phyloP scores from a whole-genome alignment of 2,113 vertebrate species.

The Notothenia coriiceps region DNA sequence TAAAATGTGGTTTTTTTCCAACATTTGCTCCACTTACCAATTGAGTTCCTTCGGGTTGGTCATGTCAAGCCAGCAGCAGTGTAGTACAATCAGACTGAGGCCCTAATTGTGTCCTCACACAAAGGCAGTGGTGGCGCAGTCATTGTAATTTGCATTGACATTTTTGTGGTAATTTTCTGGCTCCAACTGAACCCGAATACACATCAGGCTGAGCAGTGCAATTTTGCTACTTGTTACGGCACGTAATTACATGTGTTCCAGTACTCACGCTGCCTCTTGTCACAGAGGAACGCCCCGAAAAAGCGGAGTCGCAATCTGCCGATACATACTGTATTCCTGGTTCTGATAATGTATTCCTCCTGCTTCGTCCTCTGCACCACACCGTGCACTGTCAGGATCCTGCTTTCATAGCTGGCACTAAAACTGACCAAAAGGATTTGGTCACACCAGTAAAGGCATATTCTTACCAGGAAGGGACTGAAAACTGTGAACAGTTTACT shows the following conservation, averaged over 20 bases:
- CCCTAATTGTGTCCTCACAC: slow-evolving; percentile 18
- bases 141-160: slow-evolving; percentile 34
- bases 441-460: not conserved
- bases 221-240: slow-evolving; percentile 17
- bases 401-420: slow-evolving; percentile 10
- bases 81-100: slow-evolving; percentile 13
- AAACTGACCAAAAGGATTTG: slow-evolving; percentile 19
- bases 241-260: slow-evolving; percentile 29
- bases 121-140: not conserved
- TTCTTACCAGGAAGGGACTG: not conserved
- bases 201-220: slow-evolving; percentile 21
- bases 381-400: slow-evolving; percentile 12
- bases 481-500: not conserved
- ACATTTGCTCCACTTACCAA: not conserved
- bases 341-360: slow-evolving; percentile 14
- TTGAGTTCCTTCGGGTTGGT: not conserved
- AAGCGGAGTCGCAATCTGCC: not conserved
- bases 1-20: not conserved
- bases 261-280: slow-evolving; percentile 8
- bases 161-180: slow-evolving; percentile 23
- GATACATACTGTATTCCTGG: not conserved
- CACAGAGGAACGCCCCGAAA: slow-evolving; percentile 6
- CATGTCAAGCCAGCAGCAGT: not conserved
- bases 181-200: slow-evolving; percentile 11
- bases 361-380: not conserved